Conservation (phyloP, 2,888 invertebrate species). For the Chouioia cunea region DNA sequence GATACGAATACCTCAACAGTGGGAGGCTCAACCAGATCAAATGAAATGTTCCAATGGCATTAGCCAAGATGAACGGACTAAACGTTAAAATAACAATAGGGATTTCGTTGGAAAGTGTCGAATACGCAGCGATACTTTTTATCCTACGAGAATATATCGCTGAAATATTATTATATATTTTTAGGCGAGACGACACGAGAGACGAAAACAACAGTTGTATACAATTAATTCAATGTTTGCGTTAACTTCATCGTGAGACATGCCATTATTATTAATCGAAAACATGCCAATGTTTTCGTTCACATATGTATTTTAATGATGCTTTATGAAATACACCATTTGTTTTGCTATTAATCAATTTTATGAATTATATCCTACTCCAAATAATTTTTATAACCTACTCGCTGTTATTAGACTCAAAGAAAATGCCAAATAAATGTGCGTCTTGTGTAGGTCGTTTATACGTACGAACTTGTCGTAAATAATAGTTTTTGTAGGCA, state of each 20-base stretch:
- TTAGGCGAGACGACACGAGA: conserved; percentile 14
- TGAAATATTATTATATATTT: conserved; percentile 31
- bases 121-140: conserved; percentile 13
- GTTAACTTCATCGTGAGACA: conserved; percentile 29
- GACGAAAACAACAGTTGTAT: neutral
- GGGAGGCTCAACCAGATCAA: conserved; percentile 1
- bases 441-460: too few relatives aligned
- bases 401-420: too few relatives aligned
- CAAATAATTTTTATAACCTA: neutral
- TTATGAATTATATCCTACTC: conserved; percentile 8
- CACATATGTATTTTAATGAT: conserved; percentile 58
- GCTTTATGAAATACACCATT: conserved; percentile 60
- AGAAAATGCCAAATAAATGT: too few relatives aligned
- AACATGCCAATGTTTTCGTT: conserved; percentile 34
- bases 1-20: conserved; percentile 7
- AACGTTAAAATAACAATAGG: conserved; percentile 6
- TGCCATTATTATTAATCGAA: conserved; percentile 37
- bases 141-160: conserved; percentile 9
- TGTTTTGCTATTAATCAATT: conserved; percentile 56
- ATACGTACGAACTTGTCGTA: too few relatives aligned
- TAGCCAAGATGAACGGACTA: neutral
- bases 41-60: conserved; percentile 6
- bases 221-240: conserved; percentile 21
- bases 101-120: conserved; percentile 4
- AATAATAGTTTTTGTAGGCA: too few relatives aligned